Base-by-base conservation (phyloP, 2,797 vertebrate genomes). In the Anguilla megastoma region DNA sequence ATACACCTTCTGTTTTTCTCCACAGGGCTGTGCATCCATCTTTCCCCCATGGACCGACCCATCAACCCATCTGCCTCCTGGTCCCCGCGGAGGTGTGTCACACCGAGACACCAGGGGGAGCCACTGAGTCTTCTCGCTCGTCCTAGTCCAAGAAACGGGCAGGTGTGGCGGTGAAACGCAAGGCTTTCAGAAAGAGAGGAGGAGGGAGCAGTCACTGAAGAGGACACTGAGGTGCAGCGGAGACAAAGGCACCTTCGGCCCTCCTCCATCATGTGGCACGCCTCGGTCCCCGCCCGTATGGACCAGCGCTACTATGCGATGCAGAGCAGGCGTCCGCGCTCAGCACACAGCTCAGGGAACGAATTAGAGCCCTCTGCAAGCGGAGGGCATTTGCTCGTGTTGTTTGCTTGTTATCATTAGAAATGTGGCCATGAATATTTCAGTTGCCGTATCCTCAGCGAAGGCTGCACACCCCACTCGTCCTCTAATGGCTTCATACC, bases 371-470 rank as follows among this genome's bases (percentile, higher is more conserved):
- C 69, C 12, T 30, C 74, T 21, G 24, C 0, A 50, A 33, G 33
- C 21, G 71, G 2, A 36, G 10, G 6, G 3, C 71, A 36, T 41
- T 18, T 18, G 30, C 71, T 41, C 30, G 27, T 21, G 24, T 41
- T 48, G 76, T 80, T 80, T 80, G 41, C 41, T 80, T 21, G 21
- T 48, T 24, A 30, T 80, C 76, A 80, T 80, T 80, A 80, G 76
- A 80, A 76, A 76, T 76, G 74, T 76, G 74, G 76, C 5, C 76
- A 80, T 80, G 76, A 80, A 80, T 80, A 80, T 80, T 50, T 50
- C 76, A 45, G 45, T 33, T 80, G 5, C 76, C 16, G 7, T 8
- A 80, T 14, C 74, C 74, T 79, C 74, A 5, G 76, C 24, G 76
- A 80, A 50, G 18, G n/a, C 71, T 16, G 76, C 76, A 80, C 0